Evolutionary conservation across 2,888 invertebrate species (phyloP).

Genomic region (Acleris sparsana): DNA sequence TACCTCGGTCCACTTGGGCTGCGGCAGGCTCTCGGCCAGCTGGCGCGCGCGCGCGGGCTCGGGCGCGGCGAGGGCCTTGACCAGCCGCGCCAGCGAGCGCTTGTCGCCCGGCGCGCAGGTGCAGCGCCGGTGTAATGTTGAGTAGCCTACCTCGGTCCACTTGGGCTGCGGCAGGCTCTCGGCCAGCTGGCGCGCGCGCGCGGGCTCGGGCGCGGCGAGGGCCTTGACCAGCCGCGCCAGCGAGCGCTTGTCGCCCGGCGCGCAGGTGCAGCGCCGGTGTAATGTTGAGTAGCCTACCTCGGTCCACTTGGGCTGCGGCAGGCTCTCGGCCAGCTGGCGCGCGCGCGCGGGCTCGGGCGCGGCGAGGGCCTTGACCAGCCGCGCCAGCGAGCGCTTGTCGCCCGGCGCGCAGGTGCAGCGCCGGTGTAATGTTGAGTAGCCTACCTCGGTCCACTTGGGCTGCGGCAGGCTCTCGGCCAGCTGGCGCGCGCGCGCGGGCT

Average conservation of each 20-base stretch:
- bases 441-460: conserved; percentile 61
- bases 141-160: conserved; percentile 58
- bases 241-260: conserved; percentile 90
- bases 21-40: conserved; percentile 72
- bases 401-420: too few species aligned
- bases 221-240: conserved; percentile 96
- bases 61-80: conserved; percentile 93
- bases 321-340: conserved; percentile 78
- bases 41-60: conserved; percentile 90
- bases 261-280: too few species aligned
- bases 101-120: conserved; percentile 91
- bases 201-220: conserved; percentile 91
- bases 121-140: too few species aligned
- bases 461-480: conserved; percentile 73
- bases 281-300: too few species aligned
- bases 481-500: conserved; percentile 89
- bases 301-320: conserved; percentile 64
- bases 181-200: conserved; percentile 87
- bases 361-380: conserved; percentile 95
- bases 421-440: too few species aligned
- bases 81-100: conserved; percentile 93
- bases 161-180: conserved; percentile 62
- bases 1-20: conserved; percentile 63
- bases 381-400: conserved; percentile 92
- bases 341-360: conserved; percentile 92